Conservation (phyloP, 2,113 vertebrate species). For the Myotis yumanensis region DNA sequence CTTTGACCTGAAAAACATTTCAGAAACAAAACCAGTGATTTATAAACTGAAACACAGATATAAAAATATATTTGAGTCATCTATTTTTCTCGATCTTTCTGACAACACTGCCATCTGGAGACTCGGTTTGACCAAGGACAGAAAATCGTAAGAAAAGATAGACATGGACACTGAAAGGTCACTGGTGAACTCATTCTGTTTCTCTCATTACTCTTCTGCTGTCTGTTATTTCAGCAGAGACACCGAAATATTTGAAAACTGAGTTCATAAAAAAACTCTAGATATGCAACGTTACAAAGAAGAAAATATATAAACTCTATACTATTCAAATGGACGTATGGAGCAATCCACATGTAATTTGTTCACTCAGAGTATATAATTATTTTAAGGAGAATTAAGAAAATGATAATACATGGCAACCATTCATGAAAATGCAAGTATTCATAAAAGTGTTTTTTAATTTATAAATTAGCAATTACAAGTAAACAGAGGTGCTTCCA, state of each 20-base stretch:
- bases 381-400: neutral
- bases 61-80: conserved; percentile 53
- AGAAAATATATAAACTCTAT: neutral
- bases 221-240: neutral
- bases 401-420: neutral
- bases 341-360: neutral
- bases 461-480: neutral
- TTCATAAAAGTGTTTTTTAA: neutral
- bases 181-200: neutral
- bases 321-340: neutral
- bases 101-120: conserved; percentile 59
- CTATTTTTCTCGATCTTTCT: conserved; percentile 43
- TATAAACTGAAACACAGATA: conserved; percentile 57
- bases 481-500: neutral
- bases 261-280: neutral
- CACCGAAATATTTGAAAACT: neutral
- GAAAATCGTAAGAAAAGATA: neutral
- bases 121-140: neutral
- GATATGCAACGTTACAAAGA: neutral
- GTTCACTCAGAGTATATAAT: neutral
- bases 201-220: neutral
- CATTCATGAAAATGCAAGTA: neutral
- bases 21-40: conserved; percentile 62
- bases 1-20: conserved; percentile 68
- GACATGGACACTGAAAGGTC: neutral